Conservation (phyloP, 2,113 vertebrate species). For the Rhinoderma darwinii region DNA sequence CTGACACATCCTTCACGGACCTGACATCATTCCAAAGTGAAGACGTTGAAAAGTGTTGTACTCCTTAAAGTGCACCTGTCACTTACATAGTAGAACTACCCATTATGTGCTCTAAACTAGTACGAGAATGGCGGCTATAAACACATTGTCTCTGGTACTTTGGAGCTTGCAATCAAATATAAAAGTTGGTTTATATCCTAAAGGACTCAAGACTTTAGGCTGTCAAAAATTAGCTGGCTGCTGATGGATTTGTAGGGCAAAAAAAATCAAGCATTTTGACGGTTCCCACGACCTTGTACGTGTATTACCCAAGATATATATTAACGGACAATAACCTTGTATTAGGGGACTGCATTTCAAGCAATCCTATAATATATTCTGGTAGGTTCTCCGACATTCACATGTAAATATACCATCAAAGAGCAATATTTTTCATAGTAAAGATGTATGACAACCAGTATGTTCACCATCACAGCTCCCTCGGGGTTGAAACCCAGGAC, state of each 20-base stretch:
- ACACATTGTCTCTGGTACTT: background rate
- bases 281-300: background rate
- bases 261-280: background rate
- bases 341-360: too few relatives aligned
- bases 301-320: too few relatives aligned
- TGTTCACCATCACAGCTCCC: too few relatives aligned
- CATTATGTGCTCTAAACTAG: background rate
- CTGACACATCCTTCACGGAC: conserved; percentile 33
- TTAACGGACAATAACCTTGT: too few relatives aligned
- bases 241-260: background rate
- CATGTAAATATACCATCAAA: too few relatives aligned
- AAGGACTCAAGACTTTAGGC: background rate
- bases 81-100: background rate
- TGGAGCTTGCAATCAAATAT: background rate
- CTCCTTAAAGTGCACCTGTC: conserved; percentile 20
- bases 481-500: too few relatives aligned
- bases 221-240: background rate
- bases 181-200: background rate
- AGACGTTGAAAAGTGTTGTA: background rate
- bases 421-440: too few relatives aligned
- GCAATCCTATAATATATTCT: too few relatives aligned
- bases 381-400: too few relatives aligned
- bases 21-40: conserved; percentile 25
- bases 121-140: background rate
- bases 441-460: too few relatives aligned